Evolutionary conservation across 2,888 invertebrate species (phyloP), one percentile per base, ranked within the genome.

Genomic region (Tineola bisselliella): DNA sequence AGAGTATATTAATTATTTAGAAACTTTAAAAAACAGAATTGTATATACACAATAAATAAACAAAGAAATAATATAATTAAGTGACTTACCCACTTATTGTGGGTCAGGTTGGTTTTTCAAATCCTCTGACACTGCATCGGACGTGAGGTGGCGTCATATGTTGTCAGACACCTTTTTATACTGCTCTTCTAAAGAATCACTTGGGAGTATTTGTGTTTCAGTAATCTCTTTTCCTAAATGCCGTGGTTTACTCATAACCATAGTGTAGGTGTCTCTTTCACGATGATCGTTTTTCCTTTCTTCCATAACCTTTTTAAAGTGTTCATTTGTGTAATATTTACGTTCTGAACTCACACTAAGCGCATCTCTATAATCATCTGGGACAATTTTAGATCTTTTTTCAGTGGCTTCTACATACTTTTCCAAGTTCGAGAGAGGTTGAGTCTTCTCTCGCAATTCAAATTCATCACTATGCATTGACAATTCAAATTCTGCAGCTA

Each of bases 391-490:
- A 6, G 38, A 38, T n/a, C 10, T 38, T n/a, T 12, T 38, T 2
- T 10, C 38, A 12, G 10, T 38, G 3, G 38, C 10, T 2, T n/a
- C 2, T 38, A 6, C 38, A 38, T 38, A 38, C 11, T 38, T n/a
- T 38, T 38, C 38, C 10, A n/a, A n/a, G n/a, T n/a, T n/a, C n/a
- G n/a, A 38, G 1, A 38, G 10, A 38, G n/a, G 3, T 10, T n/a
- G 38, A 6, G 38, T 2, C 17, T 48, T n/a, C 48, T 48, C 48
- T 17, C 15, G 13, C 15, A 48, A 25, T 25, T 25, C 6, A 6
- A 4, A 3, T 3, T 38, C 38, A 25, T 81, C 82, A 12, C 68
- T 72, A 0, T 76, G 71, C 1, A 82, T 64, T 0, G 79, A 76
- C 13, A 84, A 61, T 44, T 84, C 84, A 60, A 84, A 60, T 30